Evolutionary conservation across 2,797 vertebrate genomes (phyloP).

Genomic region (Rhabdomys pumilio): DNA sequence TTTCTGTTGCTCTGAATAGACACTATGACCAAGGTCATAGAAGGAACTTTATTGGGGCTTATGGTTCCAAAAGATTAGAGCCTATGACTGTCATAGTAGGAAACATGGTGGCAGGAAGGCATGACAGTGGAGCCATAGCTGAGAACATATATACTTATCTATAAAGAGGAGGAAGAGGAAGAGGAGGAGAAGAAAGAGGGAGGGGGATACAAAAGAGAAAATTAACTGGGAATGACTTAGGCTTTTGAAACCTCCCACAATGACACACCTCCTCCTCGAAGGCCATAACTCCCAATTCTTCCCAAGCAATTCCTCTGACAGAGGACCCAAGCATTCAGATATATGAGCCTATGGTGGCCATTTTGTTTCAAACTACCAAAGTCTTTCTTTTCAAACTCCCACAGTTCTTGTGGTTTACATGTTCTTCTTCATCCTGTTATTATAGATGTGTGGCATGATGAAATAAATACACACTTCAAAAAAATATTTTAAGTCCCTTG

Average conservation of each 20-base stretch:
- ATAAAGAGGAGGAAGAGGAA: background rate
- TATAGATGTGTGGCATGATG: background rate
- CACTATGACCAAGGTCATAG: background rate
- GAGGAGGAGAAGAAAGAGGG: background rate
- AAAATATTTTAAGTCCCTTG: background rate
- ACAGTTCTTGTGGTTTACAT: background rate
- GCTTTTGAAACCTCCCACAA: background rate
- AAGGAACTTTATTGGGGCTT: background rate
- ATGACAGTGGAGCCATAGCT: background rate
- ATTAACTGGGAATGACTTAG: background rate
- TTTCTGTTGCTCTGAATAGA: background rate
- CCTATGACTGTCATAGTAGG: background rate
- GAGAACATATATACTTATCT: too few species aligned
- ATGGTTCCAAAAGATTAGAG: background rate
- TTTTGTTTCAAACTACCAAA: too few species aligned
- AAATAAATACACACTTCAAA: constrained; percentile 13
- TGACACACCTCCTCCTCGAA: background rate
- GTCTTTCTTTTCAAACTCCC: background rate
- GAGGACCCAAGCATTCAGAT: background rate
- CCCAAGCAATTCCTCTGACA: background rate
- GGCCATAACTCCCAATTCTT: background rate
- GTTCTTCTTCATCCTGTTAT: background rate
- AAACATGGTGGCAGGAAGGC: background rate
- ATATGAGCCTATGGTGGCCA: too few species aligned
- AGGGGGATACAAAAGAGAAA: background rate